These are phyloP conservation scores for Vanessa cardui DNA, from an alignment of 2,888 invertebrate genomes.

Conservation along the genomic window DNA sequence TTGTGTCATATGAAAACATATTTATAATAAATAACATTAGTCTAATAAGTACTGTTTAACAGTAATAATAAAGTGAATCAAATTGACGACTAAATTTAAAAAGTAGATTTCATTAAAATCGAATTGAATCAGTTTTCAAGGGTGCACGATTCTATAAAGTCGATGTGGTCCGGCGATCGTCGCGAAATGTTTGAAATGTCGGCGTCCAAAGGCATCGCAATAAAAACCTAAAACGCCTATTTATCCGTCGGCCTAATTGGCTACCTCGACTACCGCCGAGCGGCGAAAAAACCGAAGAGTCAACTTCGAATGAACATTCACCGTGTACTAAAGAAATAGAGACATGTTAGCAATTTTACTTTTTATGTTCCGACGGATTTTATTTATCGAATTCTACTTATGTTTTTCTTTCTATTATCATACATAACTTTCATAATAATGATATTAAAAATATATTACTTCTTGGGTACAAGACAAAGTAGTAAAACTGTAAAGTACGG, in stretches of 20 bases:
- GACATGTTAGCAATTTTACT: constrained; percentile 15
- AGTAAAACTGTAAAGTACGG: constrained; percentile 27
- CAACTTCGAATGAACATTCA: constrained; percentile 28
- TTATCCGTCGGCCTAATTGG: constrained; percentile 37
- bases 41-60: too few species aligned
- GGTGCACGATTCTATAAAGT: constrained; percentile 6
- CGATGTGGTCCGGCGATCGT: constrained; percentile 14
- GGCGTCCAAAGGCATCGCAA: constrained; percentile 24
- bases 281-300: constrained; percentile 29
- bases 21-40: too few species aligned
- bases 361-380: constrained; percentile 3
- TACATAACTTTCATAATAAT: neutral
- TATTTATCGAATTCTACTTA: neutral
- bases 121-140: constrained; percentile 5
- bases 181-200: constrained; percentile 28
- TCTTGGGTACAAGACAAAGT: constrained; percentile 14
- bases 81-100: neutral
- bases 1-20: too few species aligned
- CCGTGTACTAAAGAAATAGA: constrained; percentile 27
- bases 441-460: neutral
- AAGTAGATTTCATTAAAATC: neutral
- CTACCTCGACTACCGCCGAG: constrained; percentile 24
- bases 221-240: constrained; percentile 38
- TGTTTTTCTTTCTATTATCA: neutral
- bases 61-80: too few species aligned